Evolutionary conservation across 2,888 invertebrate genomes (phyloP).

Genomic region (Caenorhabditis macrosperma): DNA sequence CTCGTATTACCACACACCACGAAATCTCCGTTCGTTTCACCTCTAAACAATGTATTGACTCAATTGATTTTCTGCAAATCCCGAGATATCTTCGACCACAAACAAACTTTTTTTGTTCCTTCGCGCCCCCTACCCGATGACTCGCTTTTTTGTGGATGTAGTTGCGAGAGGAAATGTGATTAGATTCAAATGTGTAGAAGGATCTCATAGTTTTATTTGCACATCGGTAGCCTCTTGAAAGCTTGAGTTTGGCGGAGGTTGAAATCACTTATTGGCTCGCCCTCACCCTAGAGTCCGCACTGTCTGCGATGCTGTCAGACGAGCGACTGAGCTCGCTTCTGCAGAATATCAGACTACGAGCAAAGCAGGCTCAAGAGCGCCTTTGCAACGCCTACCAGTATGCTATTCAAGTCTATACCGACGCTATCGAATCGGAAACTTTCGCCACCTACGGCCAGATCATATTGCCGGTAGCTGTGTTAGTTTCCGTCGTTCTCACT

Average conservation of each 20-base stretch:
- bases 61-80: conserved; percentile 54
- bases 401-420: conserved; percentile 44
- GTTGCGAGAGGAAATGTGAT: conserved; percentile 29
- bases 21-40: conserved; percentile 30
- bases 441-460: conserved; percentile 50
- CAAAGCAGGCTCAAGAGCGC: conserved; percentile 23
- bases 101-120: conserved; percentile 31
- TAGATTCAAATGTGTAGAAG: conserved; percentile 53
- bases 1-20: conserved; percentile 53
- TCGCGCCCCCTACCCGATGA: conserved; percentile 11
- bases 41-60: conserved; percentile 57
- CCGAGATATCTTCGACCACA: conserved; percentile 45
- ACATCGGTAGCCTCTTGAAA: conserved; percentile 61
- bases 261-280: conserved; percentile 55
- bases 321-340: conserved; percentile 38
- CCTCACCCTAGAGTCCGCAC: conserved; percentile 24
- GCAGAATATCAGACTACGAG: conserved; percentile 20
- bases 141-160: conserved; percentile 36
- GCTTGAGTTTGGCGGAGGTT: conserved; percentile 53
- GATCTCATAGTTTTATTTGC: conserved; percentile 61
- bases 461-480: conserved; percentile 45
- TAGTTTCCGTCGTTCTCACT: conserved; percentile 52
- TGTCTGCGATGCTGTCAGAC: conserved; percentile 50
- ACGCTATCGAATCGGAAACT: conserved; percentile 50
- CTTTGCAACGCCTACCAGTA: conserved; percentile 17